Percentiles rank a stretch among this genome's conserved stretches.
Conservation (phyloP, 2,888 invertebrate species). For the Portevinia maculata region DNA sequence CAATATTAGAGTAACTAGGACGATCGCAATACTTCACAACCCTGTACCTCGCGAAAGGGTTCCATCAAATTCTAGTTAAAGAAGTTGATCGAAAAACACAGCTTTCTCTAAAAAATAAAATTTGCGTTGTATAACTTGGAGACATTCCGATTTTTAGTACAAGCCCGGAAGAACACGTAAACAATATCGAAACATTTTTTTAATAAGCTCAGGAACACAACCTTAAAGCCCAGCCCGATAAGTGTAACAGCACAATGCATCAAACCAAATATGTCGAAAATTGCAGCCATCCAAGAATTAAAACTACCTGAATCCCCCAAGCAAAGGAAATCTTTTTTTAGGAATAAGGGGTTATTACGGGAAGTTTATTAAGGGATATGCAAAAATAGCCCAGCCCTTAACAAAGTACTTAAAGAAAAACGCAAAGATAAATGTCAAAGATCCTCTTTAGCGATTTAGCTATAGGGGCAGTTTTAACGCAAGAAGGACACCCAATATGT, state of each 20-base stretch:
- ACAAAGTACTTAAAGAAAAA: slow-evolving; percentile 20
- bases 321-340: slow-evolving; percentile 11
- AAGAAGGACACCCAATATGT: too few species aligned
- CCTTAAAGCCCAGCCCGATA: slow-evolving; percentile 71
- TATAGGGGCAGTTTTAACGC: slow-evolving; percentile 18
- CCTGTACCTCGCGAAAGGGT: too few species aligned
- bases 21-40: too few species aligned
- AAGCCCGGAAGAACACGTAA: too few species aligned
- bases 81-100: too few species aligned
- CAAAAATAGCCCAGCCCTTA: slow-evolving; percentile 8
- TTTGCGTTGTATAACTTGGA: too few species aligned
- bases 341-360: not conserved
- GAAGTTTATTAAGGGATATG: slow-evolving; percentile 9
- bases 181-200: too few species aligned
- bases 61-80: too few species aligned
- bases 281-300: slow-evolving; percentile 21
- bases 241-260: slow-evolving; percentile 13
- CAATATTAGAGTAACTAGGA: too few species aligned
- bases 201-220: slow-evolving; percentile 58
- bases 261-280: slow-evolving; percentile 24
- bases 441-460: slow-evolving; percentile 19
- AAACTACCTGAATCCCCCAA: slow-evolving; percentile 16
- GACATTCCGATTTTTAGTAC: too few species aligned
- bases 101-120: too few species aligned
- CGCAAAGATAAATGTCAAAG: slow-evolving; percentile 14